Conservation (phyloP, 2,888 invertebrate genomes). For the Coronaproctus castanopsis region DNA sequence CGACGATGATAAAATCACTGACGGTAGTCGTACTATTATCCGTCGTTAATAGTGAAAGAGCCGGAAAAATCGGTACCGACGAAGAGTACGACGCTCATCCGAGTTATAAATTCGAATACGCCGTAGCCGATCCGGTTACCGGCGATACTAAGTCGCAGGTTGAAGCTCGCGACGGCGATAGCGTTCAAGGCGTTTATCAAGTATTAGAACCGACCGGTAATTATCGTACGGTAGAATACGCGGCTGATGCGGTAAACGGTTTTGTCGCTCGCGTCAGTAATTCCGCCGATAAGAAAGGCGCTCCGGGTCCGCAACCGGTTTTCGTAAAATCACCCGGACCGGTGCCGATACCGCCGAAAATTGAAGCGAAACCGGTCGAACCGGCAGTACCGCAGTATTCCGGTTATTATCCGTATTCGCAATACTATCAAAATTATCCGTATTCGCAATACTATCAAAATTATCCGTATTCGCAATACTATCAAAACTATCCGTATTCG, state of each 20-base stretch:
- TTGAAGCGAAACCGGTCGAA: conserved; percentile 17
- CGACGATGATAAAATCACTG: too few relatives aligned
- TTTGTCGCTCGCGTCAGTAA: conserved; percentile 21
- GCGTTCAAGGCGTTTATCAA: conserved; percentile 20
- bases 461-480: conserved; percentile 9
- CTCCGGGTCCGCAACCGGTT: conserved; percentile 7
- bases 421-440: conserved; percentile 6
- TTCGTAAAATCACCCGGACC: conserved; percentile 13
- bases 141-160: conserved; percentile 21
- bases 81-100: conserved; percentile 18
- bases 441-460: conserved; percentile 10
- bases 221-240: conserved; percentile 20
- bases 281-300: conserved; percentile 12
- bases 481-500: conserved; percentile 1
- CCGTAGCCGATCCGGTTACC: conserved; percentile 21
- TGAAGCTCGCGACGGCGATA: conserved; percentile 21
- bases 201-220: conserved; percentile 20
- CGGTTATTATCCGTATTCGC: conserved; percentile 10
- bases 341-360: conserved; percentile 1
- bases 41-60: too few relatives aligned
- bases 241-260: conserved; percentile 21
- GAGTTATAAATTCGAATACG: conserved; percentile 21
- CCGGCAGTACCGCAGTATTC: conserved; percentile 6
- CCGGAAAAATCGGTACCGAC: too few relatives aligned
- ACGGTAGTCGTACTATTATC: too few relatives aligned